Evolutionary conservation across 2,797 vertebrate genomes (phyloP).

Genomic region (Lithobates sylvaticus): DNA sequence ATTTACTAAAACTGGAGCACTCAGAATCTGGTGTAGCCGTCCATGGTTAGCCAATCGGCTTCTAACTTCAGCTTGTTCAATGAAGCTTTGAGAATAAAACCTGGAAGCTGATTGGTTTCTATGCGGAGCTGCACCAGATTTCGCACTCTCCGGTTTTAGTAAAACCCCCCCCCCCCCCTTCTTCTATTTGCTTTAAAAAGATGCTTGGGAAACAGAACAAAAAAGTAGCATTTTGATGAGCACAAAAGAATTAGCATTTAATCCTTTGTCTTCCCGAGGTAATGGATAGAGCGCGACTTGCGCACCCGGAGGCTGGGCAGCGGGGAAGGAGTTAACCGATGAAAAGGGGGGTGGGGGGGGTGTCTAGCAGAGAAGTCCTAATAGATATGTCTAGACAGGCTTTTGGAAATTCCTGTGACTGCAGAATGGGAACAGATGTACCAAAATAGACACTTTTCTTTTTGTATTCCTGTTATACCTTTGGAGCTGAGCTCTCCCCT

Average conservation of each 20-base stretch:
- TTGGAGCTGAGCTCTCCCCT: neutral
- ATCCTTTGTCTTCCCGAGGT: slow-evolving; percentile 17
- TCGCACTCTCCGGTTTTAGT: too few relatives aligned
- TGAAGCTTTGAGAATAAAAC: too few relatives aligned
- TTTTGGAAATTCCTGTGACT: slow-evolving; percentile 60
- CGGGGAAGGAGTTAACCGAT: slow-evolving; percentile 44
- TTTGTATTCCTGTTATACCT: neutral
- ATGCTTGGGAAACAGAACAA: neutral
- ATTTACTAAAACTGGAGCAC: too few relatives aligned
- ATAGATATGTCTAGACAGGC: slow-evolving; percentile 62
- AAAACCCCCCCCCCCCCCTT: too few relatives aligned
- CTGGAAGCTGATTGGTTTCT: too few relatives aligned
- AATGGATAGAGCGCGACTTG: neutral
- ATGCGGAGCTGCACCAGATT: too few relatives aligned
- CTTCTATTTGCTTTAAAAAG: neutral
- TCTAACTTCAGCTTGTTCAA: too few relatives aligned
- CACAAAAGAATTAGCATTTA: slow-evolving; percentile 2
- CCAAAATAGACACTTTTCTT: slow-evolving; percentile 6
- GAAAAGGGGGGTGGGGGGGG: slow-evolving; percentile 33
- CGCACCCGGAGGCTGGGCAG: neutral
- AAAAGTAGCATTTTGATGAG: slow-evolving; percentile 20
- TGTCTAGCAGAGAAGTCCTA: slow-evolving; percentile 55
- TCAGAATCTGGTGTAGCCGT: too few relatives aligned
- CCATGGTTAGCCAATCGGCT: too few relatives aligned
- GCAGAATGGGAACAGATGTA: slow-evolving; percentile 59